These are phyloP conservation scores for Agrochola lychnidis DNA, from an alignment of 2,888 invertebrate species.

Conservation along the genomic window DNA sequence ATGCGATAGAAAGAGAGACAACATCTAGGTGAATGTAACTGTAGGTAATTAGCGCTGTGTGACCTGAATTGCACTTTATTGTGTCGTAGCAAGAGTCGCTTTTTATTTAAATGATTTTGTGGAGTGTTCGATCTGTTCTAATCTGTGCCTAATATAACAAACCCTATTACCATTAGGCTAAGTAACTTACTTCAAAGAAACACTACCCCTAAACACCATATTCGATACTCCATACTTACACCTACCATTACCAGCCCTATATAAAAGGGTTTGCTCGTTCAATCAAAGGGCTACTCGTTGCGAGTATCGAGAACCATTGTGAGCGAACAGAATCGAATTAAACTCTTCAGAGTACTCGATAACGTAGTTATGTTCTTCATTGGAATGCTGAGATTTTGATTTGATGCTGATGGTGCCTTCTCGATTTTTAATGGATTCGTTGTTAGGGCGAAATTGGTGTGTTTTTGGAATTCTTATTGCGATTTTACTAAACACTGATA, in stretches of 20 bases:
- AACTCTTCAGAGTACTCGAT: slow-evolving; percentile 72
- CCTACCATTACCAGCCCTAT: slow-evolving; percentile 33
- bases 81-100: no score
- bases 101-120: no score
- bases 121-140: no score
- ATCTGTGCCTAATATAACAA: background rate
- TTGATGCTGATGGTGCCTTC: slow-evolving; percentile 6
- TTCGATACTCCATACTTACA: slow-evolving; percentile 27
- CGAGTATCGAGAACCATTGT: slow-evolving; percentile 62
- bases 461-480: background rate
- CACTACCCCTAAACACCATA: background rate
- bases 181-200: slow-evolving; percentile 34
- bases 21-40: no score
- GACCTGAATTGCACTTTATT: no score
- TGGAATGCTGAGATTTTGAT: slow-evolving; percentile 61
- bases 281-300: slow-evolving; percentile 57
- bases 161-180: background rate
- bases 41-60: no score
- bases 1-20: no score
- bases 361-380: slow-evolving; percentile 74
- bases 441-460: slow-evolving; percentile 3
- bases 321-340: slow-evolving; percentile 73
- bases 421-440: slow-evolving; percentile 9
- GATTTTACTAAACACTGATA: no score
- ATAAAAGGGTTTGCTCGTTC: slow-evolving; percentile 57